Evolutionary conservation across 2,888 invertebrate species (phyloP).

Genomic region (Clitarchus hookeri): DNA sequence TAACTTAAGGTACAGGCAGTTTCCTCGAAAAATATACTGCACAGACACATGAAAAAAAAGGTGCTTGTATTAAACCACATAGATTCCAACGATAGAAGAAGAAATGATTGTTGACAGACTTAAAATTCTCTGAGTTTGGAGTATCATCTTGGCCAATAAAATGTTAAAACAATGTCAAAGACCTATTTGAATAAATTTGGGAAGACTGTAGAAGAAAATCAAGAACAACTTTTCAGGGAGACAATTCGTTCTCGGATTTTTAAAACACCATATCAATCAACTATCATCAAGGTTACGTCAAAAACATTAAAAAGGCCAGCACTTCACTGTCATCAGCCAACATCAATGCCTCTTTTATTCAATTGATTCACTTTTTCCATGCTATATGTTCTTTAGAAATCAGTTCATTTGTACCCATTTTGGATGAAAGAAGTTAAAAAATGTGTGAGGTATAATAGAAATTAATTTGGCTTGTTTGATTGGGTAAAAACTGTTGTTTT

Average conservation of each 20-base stretch:
- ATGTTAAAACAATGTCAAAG: too few species aligned
- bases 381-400: slow-evolving; percentile 41
- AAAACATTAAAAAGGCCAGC: too few species aligned
- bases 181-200: too few species aligned
- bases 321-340: too few species aligned
- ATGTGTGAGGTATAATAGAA: slow-evolving; percentile 45
- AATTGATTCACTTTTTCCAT: slow-evolving; percentile 39
- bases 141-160: too few species aligned
- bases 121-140: too few species aligned
- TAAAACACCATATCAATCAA: too few species aligned
- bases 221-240: too few species aligned
- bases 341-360: slow-evolving; percentile 24
- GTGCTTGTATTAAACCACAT: not conserved
- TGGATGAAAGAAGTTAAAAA: slow-evolving; percentile 40
- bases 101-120: too few species aligned
- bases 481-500: slow-evolving; percentile 44
- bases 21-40: not conserved
- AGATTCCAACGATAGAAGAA: slow-evolving; percentile 6
- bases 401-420: slow-evolving; percentile 38
- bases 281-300: too few species aligned
- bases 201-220: too few species aligned
- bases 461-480: slow-evolving; percentile 50
- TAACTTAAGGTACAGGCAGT: slow-evolving; percentile 12
- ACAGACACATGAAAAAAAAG: slow-evolving; percentile 29
- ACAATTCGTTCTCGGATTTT: too few species aligned